These are phyloP conservation scores for Siphamia tubifer DNA, from an alignment of 2,113 vertebrate genomes.

Conservation along the genomic window DNA sequence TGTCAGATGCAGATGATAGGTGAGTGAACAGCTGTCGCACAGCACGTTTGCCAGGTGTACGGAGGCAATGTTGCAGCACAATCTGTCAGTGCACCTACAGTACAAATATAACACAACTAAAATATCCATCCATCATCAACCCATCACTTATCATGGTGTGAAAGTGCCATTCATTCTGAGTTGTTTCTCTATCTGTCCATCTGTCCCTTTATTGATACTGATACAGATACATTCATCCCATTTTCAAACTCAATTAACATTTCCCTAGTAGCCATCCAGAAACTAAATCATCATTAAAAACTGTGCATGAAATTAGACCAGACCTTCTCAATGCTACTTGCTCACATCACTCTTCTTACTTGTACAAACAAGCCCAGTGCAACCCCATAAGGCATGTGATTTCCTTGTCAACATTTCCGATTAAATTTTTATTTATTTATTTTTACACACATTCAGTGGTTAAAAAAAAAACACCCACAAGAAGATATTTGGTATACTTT, in stretches of 20 bases:
- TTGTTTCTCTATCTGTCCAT: conserved; percentile 9
- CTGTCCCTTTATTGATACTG: background rate
- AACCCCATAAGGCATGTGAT: conserved; percentile 3
- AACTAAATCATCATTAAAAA: background rate
- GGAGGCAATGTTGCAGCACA: background rate
- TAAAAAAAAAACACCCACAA: background rate
- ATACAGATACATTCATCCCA: background rate
- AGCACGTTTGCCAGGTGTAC: conserved; percentile 18
- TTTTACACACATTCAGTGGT: background rate
- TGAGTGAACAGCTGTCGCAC: conserved; percentile 40
- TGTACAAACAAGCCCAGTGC: background rate
- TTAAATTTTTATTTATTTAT: conserved; percentile 23
- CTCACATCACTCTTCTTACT: background rate
- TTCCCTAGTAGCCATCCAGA: background rate
- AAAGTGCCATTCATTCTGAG: background rate
- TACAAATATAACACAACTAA: background rate
- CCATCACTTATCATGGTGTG: background rate
- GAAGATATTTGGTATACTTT: conserved; percentile 12
- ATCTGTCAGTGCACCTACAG: background rate
- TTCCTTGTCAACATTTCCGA: conserved; percentile 11
- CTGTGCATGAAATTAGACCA: conserved; percentile 2
- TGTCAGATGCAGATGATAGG: conserved; percentile 23
- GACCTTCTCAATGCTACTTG: background rate
- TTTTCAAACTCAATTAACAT: background rate
- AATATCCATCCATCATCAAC: conserved; percentile 1